A percentile compares a stretch with the other conserved stretches of the same genome.
These are phyloP conservation scores for Agapornis roseicollis DNA, from an alignment of 2,113 vertebrate genomes.

Conservation along the genomic window DNA sequence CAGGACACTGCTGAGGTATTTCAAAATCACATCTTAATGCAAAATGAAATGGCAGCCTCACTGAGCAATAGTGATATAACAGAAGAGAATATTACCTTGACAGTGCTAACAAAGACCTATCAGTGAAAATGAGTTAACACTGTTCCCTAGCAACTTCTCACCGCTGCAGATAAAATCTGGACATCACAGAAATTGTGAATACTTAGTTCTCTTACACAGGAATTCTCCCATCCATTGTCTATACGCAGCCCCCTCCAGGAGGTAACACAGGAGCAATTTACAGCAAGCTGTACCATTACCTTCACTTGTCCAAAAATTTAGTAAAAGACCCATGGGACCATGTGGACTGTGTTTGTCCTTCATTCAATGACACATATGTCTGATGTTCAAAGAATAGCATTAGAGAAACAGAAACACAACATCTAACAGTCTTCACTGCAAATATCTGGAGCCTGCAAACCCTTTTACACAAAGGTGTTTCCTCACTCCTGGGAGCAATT, in stretches of 20 bases:
- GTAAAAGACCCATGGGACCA: neutral
- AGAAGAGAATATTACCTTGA: neutral
- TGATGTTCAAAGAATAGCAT: neutral
- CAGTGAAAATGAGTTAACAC: neutral
- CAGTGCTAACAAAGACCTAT: neutral
- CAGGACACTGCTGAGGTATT: neutral
- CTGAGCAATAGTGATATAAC: neutral
- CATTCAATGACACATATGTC: neutral
- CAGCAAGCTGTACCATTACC: neutral
- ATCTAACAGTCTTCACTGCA: neutral
- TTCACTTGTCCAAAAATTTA: neutral
- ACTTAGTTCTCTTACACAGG: neutral
- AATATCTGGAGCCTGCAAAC: neutral
- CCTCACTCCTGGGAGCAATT: neutral
- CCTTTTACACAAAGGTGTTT: neutral
- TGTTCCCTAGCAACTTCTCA: conserved; percentile 64
- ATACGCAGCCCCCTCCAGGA: neutral
- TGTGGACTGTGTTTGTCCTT: neutral
- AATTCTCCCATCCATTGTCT: neutral
- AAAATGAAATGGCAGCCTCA: neutral
- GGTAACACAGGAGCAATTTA: neutral
- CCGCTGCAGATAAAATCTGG: conserved; percentile 42
- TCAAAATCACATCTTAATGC: neutral
- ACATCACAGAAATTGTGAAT: neutral
- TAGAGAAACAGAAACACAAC: neutral